These are phyloP conservation scores for Drosophila parvula DNA, from an alignment of 1,140 invertebrate genomes.

Conservation along the genomic window DNA sequence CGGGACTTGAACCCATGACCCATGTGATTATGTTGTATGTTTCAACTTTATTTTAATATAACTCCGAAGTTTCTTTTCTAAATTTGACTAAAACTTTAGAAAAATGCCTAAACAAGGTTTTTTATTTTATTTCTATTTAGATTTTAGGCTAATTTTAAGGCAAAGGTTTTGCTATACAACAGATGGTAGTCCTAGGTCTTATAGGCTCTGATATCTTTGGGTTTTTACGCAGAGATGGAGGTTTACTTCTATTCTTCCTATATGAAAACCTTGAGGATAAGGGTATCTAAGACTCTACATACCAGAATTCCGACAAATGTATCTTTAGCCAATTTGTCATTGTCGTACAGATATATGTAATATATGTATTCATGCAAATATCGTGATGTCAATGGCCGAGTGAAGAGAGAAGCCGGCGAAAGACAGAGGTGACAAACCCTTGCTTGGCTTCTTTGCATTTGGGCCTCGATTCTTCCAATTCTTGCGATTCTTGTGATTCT, in stretches of 20 bases:
- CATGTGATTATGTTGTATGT: too few relatives aligned
- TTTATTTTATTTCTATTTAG: neutral
- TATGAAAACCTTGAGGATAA: too few relatives aligned
- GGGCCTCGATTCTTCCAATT: neutral
- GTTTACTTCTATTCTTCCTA: too few relatives aligned
- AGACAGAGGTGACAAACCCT: conserved; percentile 19
- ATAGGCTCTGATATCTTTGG: neutral
- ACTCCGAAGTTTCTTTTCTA: neutral
- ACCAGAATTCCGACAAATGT: neutral
- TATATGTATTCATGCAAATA: conserved; percentile 10
- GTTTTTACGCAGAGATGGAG: neutral
- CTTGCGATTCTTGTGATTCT: neutral
- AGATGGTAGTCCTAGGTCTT: neutral
- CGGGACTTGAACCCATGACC: too few relatives aligned
- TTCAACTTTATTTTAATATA: neutral
- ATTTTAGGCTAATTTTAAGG: neutral
- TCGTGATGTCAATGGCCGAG: conserved; percentile 26
- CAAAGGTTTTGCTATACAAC: neutral
- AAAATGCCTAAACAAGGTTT: neutral
- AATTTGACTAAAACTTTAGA: neutral
- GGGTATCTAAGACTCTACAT: neutral
- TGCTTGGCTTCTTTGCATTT: conserved; percentile 43
- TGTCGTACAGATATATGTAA: conserved; percentile 4
- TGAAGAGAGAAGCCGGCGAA: conserved; percentile 40
- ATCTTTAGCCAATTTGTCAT: conserved; percentile 58